These are phyloP conservation scores for Brachycybe producta DNA, from an alignment of 2,888 invertebrate species.

Conservation along the genomic window DNA sequence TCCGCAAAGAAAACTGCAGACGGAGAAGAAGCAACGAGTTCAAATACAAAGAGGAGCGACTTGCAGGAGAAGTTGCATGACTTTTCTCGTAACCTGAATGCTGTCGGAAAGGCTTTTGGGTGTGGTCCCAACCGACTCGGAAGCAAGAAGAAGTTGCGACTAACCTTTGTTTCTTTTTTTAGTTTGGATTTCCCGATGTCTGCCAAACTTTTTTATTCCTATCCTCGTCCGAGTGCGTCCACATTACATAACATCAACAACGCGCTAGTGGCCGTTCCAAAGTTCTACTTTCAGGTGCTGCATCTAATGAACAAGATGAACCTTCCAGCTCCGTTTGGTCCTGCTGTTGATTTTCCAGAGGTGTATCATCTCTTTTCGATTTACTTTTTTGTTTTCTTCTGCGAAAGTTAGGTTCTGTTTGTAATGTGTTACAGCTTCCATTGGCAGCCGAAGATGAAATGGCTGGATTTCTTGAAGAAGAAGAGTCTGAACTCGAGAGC, in stretches of 20 bases:
- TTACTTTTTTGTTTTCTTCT: background rate
- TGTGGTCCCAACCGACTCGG: too few relatives aligned
- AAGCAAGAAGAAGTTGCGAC: too few relatives aligned
- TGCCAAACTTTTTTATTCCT: conserved; percentile 47
- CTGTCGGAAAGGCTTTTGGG: too few relatives aligned
- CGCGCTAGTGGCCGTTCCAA: conserved; percentile 57
- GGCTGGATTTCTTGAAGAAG: conserved; percentile 25
- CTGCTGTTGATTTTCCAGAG: conserved; percentile 5
- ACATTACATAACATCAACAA: conserved; percentile 65
- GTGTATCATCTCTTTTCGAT: background rate
- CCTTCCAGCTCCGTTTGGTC: conserved; percentile 64
- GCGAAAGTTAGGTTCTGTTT: background rate
- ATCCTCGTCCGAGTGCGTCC: conserved; percentile 58
- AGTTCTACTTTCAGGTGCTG: conserved; percentile 63
- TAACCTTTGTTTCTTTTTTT: too few relatives aligned
- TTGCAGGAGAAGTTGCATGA: too few relatives aligned
- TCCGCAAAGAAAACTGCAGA: too few relatives aligned
- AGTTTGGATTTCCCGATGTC: conserved; percentile 31
- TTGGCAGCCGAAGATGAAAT: conserved; percentile 29
- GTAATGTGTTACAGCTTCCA: background rate
- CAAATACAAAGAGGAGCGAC: too few relatives aligned
- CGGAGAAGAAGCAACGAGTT: too few relatives aligned
- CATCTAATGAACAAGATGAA: conserved; percentile 95
- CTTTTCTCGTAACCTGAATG: too few relatives aligned
- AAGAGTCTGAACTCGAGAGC: conserved; percentile 54